These are phyloP conservation scores for Nyctereutes procyonoides DNA, from an alignment of 2,113 vertebrate genomes.

Conservation along the genomic window DNA sequence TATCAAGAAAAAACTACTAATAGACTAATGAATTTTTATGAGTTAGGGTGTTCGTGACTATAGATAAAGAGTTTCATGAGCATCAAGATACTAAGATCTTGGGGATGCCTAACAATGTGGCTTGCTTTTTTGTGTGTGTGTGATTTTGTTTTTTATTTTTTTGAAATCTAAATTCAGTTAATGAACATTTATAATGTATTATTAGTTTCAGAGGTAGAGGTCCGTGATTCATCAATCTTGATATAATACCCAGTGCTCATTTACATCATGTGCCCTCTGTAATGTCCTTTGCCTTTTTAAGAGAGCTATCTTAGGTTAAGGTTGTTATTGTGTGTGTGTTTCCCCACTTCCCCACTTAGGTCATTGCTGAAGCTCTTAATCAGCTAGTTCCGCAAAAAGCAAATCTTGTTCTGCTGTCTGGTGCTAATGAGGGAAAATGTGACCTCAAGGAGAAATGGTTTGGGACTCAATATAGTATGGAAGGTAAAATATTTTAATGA, in stretches of 20 bases:
- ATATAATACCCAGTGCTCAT: too few species aligned
- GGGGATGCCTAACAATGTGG: neutral
- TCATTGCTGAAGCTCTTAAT: slow-evolving; percentile 93
- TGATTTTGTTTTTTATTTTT: neutral
- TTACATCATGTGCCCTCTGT: too few species aligned
- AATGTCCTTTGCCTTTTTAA: slow-evolving; percentile 33
- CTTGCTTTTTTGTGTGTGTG: neutral
- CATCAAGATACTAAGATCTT: slow-evolving; percentile 5
- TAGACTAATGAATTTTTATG: slow-evolving; percentile 29
- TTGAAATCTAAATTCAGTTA: too few species aligned
- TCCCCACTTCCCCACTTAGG: slow-evolving; percentile 80
- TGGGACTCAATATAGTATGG: slow-evolving; percentile 95
- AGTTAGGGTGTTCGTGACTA: slow-evolving; percentile 4
- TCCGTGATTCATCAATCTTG: too few species aligned
- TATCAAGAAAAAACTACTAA: neutral
- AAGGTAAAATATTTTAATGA: slow-evolving; percentile 88
- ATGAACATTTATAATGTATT: too few species aligned
- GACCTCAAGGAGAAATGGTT: slow-evolving; percentile 96
- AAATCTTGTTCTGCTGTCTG: slow-evolving; percentile 96
- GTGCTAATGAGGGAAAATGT: slow-evolving; percentile 95
- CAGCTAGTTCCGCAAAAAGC: slow-evolving; percentile 93
- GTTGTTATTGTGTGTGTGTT: neutral
- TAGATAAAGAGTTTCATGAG: slow-evolving; percentile 6
- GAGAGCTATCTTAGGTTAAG: slow-evolving; percentile 38
- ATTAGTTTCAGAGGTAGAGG: too few species aligned